Conservation (phyloP, 2,797 vertebrate genomes). For the Ctenochaetus hawaiiensis region DNA sequence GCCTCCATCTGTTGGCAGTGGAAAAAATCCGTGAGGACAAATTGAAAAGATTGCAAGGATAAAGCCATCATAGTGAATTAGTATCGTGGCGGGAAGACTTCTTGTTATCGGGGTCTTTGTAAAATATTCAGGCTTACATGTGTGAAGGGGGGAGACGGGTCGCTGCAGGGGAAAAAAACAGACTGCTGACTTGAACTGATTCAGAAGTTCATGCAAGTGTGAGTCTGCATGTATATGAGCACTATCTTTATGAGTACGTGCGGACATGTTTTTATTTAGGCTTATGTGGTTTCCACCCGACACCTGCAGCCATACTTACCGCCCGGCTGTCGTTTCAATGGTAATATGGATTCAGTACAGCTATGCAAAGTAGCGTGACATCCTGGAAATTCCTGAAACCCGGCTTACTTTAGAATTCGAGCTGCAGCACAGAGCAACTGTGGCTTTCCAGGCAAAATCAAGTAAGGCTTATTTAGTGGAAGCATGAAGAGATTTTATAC, state of each 20-base stretch:
- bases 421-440: constrained; percentile 20
- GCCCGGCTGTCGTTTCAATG: constrained; percentile 54
- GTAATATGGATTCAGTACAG: constrained; percentile 34
- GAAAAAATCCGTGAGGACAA: constrained; percentile 74
- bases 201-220: constrained; percentile 53
- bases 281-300: constrained; percentile 16
- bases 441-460: constrained; percentile 50
- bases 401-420: constrained; percentile 30
- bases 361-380: constrained; percentile 45
- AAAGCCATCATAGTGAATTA: constrained; percentile 79
- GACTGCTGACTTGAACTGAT: constrained; percentile 59
- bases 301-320: constrained; percentile 53
- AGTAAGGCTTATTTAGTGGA: constrained; percentile 23
- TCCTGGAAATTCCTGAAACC: constrained; percentile 44
- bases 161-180: constrained; percentile 54
- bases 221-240: constrained; percentile 51
- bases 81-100: constrained; percentile 64
- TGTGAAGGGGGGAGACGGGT: constrained; percentile 27
- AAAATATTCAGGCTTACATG: constrained; percentile 72
- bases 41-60: constrained; percentile 83
- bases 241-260: constrained; percentile 21
- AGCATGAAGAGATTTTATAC: constrained; percentile 16
- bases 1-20: constrained; percentile 74
- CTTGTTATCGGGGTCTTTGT: constrained; percentile 76
- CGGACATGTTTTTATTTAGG: constrained; percentile 28